Conservation (phyloP, 2,797 vertebrate species). For the Clamator glandarius region DNA sequence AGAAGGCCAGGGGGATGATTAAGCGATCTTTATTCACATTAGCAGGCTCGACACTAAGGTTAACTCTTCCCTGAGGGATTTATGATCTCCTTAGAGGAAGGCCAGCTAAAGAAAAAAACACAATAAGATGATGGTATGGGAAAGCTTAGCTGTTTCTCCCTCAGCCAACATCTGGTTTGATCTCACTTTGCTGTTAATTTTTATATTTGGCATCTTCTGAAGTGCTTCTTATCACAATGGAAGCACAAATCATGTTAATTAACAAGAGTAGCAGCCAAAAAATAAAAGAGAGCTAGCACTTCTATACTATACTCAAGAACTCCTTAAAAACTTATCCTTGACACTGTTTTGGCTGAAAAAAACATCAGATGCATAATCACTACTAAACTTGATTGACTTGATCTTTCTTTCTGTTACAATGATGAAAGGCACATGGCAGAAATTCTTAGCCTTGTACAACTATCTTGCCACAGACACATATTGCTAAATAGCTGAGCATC, state of each 20-base stretch:
- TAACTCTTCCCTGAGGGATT: not conserved
- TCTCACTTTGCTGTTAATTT: not conserved
- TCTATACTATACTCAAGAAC: slow-evolving; percentile 9
- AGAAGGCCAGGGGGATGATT: not conserved
- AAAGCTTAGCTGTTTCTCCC: not conserved
- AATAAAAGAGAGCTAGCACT: not conserved
- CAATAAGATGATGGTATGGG: not conserved
- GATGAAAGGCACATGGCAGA: slow-evolving; percentile 35
- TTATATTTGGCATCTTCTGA: slow-evolving; percentile 26
- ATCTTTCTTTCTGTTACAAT: slow-evolving; percentile 12
- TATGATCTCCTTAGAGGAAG: not conserved
- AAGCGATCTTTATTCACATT: not conserved
- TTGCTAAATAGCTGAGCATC: not conserved
- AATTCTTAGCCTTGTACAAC: slow-evolving; percentile 1
- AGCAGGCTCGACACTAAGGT: not conserved
- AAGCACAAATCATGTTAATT: slow-evolving; percentile 15
- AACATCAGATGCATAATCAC: slow-evolving; percentile 35
- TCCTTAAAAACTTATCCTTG: slow-evolving; percentile 55
- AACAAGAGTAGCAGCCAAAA: not conserved
- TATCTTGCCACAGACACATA: slow-evolving; percentile 2
- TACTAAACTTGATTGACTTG: slow-evolving; percentile 28
- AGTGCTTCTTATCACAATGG: slow-evolving; percentile 40
- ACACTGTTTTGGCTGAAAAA: slow-evolving; percentile 43
- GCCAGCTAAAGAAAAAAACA: not conserved
- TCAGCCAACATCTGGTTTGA: not conserved